Conservation (phyloP, 2,113 vertebrate genomes). For the Lampris incognitus region DNA sequence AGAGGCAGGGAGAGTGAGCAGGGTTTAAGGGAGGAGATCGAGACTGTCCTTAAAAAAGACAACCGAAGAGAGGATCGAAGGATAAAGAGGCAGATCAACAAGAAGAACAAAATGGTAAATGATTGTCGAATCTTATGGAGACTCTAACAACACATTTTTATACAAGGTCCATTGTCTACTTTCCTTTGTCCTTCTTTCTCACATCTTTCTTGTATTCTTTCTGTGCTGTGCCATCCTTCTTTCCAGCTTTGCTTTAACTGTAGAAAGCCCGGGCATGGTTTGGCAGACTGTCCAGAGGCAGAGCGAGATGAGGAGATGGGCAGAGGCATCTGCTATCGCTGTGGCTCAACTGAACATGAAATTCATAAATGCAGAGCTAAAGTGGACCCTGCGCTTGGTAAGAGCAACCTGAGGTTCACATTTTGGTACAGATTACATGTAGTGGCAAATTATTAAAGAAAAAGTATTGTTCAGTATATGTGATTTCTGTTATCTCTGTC, state of each 20-base stretch:
- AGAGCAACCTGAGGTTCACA: background rate
- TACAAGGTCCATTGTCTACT: background rate
- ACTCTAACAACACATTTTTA: background rate
- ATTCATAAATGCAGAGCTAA: conserved; percentile 90
- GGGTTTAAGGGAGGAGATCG: conserved; percentile 74
- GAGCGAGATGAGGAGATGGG: conserved; percentile 90
- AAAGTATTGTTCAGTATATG: too few species aligned
- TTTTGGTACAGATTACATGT: background rate
- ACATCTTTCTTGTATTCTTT: too few species aligned
- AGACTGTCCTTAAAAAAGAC: conserved; percentile 85
- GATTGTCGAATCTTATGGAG: background rate
- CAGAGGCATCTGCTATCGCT: conserved; percentile 93
- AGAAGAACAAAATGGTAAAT: conserved; percentile 90
- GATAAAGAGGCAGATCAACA: conserved; percentile 87
- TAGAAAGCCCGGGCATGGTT: conserved; percentile 91
- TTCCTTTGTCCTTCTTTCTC: background rate
- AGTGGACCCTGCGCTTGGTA: conserved; percentile 92
- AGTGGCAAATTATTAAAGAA: background rate
- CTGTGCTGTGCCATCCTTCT: background rate
- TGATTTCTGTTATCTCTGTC: conserved; percentile 45
- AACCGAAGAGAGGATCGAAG: conserved; percentile 86
- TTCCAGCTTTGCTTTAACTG: conserved; percentile 95
- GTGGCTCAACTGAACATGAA: conserved; percentile 96
- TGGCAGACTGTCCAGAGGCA: conserved; percentile 92
- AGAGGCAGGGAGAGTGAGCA: conserved; percentile 1